Base-by-base conservation (phyloP, 2,888 invertebrate genomes). In the Aphodius sticticus region DNA sequence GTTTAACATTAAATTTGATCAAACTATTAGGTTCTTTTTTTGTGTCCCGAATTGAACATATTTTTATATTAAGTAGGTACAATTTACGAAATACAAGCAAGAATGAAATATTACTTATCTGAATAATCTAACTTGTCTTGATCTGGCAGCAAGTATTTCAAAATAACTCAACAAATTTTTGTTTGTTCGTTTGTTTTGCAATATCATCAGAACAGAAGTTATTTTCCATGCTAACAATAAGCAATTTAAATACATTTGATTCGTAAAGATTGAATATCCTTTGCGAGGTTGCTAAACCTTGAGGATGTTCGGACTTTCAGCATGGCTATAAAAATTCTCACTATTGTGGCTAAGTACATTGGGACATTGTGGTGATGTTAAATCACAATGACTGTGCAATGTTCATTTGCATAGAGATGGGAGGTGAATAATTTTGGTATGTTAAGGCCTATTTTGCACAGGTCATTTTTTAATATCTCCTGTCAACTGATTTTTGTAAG, bases 241-340 rank as follows among this genome's bases (percentile, higher is more conserved):
- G 26, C 15, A 72, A 74, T 74, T 16, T 74, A 37, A 35, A 26
- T 26, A 74, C 35, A 16, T 74, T 53, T 53, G 53, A 53, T 53
- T 53, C 12, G 53, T 7, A 53, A 53, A 53, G 53, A 53, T 53
- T 53, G 53, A 9, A 7, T 53, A 7, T 7, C 53, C 53, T 53
- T 53, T 12, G 53, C 12, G 53, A 53, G 53, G 4, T 53, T 53
- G 1, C 9, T 12, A 53, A 53, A 53, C 53, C 53, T 53, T 53
- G 53, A 53, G 53, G 53, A 53, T 53, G 53, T 7, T 9, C 53
- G 12, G 53, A 53, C 53, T 53, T 53, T 5, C 53, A 53, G 12
- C 53, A 9, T 53, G 12, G 7, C 53, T 53, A 53, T 12, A 12
- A 53, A 53, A 9, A 9, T 53, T 53, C 53, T 53, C 53, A 53